Evolutionary conservation across 2,797 vertebrate genomes (phyloP), one percentile per base, ranked within the genome.

Genomic region (Todus mexicanus): DNA sequence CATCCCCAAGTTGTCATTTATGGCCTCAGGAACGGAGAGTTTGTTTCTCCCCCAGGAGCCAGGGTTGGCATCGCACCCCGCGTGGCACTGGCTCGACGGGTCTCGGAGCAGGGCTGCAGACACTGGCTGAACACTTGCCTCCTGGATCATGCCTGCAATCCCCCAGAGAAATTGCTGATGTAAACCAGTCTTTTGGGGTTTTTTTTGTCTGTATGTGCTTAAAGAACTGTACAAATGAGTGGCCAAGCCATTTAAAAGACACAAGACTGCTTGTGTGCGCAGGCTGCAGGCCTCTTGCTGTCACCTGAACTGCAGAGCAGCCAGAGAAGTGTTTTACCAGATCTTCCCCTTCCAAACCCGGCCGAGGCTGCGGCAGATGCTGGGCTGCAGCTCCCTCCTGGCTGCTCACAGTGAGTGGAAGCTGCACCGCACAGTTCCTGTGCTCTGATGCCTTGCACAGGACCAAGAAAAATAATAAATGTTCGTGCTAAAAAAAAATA

Each of bases 21-120:
- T 8, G 56, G 38, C 35, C 35, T 42, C 45, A 7, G 53, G 31
- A 83, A 33, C 43, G 38, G 40, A 8, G 27, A 19, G 29, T 33
- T 84, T 37, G 37, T 14, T 18, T 48, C 22, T 38, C 6, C 7
- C 18, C 16, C 26, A 6, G 68, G 35, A 64, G 60, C 47, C 37
- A 7, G 40, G 26, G 27, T 22, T 75, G 48, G 18, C 7, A 4
- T 26, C 10, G 51, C 31, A 7, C 71, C 31, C 70, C 35, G 6
- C 6, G 2, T 35, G 17, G 25, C 4, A 2, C 51, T 20, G 29
- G 15, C 6, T 3, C 15, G 68, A 6, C 1, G 7, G 37, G 22
- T 16, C 0, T 21, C n/a, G 45, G 25, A 61, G 26, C 57, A 37
- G 15, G 31, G 47, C 63, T 37, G 5, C 45, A 1, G 37, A 22